Percentiles rank a stretch among this genome's conserved stretches.
phyloP scores from a whole-genome alignment of 92 coral and sea anemone species.

The Micromussa lordhowensis region DNA sequence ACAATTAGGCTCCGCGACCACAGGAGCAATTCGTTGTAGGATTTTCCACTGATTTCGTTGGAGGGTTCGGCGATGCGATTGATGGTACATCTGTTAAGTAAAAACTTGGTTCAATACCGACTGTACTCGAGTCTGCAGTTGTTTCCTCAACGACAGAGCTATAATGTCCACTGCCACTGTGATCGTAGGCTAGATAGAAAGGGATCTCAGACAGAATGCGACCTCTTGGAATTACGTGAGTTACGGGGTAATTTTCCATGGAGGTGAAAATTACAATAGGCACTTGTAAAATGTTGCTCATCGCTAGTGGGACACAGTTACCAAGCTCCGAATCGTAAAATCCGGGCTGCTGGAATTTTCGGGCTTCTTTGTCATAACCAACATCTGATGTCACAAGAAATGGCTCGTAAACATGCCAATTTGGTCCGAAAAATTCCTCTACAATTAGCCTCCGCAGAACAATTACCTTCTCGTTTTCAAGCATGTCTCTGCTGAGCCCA shows the following conservation, averaged over 20 bases:
- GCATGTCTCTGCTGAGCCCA: background rate
- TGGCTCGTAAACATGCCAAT: background rate
- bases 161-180: constrained; percentile 55
- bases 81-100: too few relatives aligned
- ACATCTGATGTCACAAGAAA: constrained; percentile 21
- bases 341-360: constrained; percentile 10
- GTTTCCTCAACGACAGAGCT: constrained; percentile 13
- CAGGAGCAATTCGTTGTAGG: too few relatives aligned
- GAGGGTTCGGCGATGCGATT: too few relatives aligned
- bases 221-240: constrained; percentile 41
- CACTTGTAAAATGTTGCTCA: constrained; percentile 47
- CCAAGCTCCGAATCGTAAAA: constrained; percentile 45
- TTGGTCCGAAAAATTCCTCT: background rate
- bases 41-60: too few relatives aligned
- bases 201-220: constrained; percentile 38
- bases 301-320: constrained; percentile 43
- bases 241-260: constrained; percentile 50
- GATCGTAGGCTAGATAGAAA: constrained; percentile 35
- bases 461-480: background rate
- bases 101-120: too few relatives aligned
- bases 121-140: too few relatives aligned
- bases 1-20: too few relatives aligned
- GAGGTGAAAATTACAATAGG: constrained; percentile 49
- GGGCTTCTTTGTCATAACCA: constrained; percentile 39
- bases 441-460: background rate